Percentiles rank a stretch among this genome's conserved stretches.
These are phyloP conservation scores for Acrobasis suavella DNA, from an alignment of 2,888 invertebrate genomes.

Conservation along the genomic window DNA sequence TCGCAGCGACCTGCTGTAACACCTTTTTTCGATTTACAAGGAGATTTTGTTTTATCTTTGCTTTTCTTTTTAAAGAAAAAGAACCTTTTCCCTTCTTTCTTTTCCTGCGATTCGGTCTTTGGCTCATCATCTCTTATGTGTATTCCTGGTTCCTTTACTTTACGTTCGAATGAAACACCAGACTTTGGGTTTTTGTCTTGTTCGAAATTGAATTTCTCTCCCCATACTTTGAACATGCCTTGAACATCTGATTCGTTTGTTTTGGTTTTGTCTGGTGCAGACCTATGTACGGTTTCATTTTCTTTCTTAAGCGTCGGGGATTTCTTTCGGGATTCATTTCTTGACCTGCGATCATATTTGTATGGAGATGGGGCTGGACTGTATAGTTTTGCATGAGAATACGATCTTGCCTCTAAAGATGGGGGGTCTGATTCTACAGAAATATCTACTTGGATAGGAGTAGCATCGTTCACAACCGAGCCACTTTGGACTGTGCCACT, in stretches of 20 bases:
- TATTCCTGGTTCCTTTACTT: conserved; percentile 25
- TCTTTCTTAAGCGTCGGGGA: conserved; percentile 34
- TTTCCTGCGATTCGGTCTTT: conserved; percentile 36
- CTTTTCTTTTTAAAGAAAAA: conserved; percentile 62
- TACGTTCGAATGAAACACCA: conserved; percentile 35
- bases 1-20: conserved; percentile 65
- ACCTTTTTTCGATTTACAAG: conserved; percentile 51
- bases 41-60: conserved; percentile 43
- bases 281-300: conserved; percentile 38
- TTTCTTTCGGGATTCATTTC: conserved; percentile 33
- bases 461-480: conserved; percentile 13
- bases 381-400: conserved; percentile 49
- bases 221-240: conserved; percentile 69
- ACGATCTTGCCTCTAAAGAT: conserved; percentile 59
- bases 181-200: conserved; percentile 36
- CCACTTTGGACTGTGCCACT: background rate
- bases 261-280: conserved; percentile 38
- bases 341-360: conserved; percentile 31
- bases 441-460: conserved; percentile 53
- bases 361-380: conserved; percentile 37
- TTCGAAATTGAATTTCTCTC: conserved; percentile 63
- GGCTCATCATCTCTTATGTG: conserved; percentile 5
- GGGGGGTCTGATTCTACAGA: conserved; percentile 66
- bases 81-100: conserved; percentile 55
- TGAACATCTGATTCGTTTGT: conserved; percentile 55